These are phyloP conservation scores for Lamellibrachia luymesi DNA, from an alignment of 1,140 invertebrate genomes.

Conservation along the genomic window DNA sequence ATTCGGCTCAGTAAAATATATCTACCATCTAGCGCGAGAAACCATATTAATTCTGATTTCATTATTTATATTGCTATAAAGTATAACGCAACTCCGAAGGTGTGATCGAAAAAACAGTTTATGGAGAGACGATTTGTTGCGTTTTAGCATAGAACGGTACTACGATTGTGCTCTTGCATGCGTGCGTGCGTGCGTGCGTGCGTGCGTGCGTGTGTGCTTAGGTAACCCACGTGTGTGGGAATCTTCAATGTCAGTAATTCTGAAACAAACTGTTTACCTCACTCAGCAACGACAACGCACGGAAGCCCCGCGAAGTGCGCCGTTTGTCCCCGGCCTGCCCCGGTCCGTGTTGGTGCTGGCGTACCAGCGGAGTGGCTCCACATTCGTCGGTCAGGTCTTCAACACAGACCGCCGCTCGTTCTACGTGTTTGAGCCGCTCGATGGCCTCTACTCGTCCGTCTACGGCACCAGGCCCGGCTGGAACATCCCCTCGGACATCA, in stretches of 20 bases:
- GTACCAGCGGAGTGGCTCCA: slow-evolving; percentile 42
- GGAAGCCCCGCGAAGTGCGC: not conserved
- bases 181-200: slow-evolving; percentile 18
- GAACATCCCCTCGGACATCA: slow-evolving; percentile 22
- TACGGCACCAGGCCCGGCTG: slow-evolving; percentile 23
- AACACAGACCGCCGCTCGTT: slow-evolving; percentile 34
- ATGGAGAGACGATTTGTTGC: too few relatives aligned
- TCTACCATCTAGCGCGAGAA: not conserved
- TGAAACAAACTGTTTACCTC: not conserved
- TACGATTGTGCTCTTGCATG: not conserved
- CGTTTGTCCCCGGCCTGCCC: not conserved
- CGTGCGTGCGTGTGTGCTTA: slow-evolving; percentile 10
- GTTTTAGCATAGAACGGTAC: not conserved
- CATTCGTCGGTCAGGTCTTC: slow-evolving; percentile 37
- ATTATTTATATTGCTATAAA: not conserved
- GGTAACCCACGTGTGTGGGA: not conserved
- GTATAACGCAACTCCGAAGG: not conserved
- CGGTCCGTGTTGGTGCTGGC: slow-evolving; percentile 34
- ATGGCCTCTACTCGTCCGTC: slow-evolving; percentile 13
- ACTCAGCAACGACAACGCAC: not conserved
- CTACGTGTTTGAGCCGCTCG: slow-evolving; percentile 26
- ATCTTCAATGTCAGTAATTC: too few relatives aligned
- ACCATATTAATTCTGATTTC: not conserved
- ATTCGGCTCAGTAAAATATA: not conserved
- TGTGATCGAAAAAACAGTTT: not conserved